These are phyloP conservation scores for Nyctibius grandis DNA, from an alignment of 2,797 vertebrate species.

Conservation along the genomic window DNA sequence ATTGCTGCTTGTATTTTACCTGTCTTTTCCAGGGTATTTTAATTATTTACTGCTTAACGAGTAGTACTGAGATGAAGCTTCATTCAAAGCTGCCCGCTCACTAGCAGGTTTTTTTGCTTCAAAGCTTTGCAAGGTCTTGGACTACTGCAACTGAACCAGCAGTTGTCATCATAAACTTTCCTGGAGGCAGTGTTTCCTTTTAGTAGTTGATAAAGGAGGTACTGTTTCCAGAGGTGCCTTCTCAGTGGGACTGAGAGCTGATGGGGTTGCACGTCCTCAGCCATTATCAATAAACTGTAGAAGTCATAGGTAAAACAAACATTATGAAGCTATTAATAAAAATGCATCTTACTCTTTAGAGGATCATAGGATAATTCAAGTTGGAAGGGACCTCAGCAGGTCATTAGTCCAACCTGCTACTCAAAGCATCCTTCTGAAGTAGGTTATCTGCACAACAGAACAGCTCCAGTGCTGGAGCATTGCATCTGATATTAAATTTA, in stretches of 20 bases:
- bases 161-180: background rate
- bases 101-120: constrained; percentile 38
- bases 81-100: constrained; percentile 38
- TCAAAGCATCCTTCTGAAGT: background rate
- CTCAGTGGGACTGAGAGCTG: background rate
- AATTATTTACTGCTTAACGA: constrained; percentile 80
- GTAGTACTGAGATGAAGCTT: constrained; percentile 52
- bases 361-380: background rate
- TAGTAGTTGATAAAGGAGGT: background rate
- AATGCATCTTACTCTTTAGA: background rate
- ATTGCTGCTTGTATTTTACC: constrained; percentile 75
- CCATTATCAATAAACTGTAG: background rate
- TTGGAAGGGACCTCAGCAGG: background rate
- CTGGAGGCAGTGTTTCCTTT: constrained; percentile 1
- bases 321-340: background rate
- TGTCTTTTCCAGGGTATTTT: constrained; percentile 71
- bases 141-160: background rate
- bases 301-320: background rate
- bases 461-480: background rate
- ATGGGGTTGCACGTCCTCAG: background rate
- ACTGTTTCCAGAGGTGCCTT: background rate
- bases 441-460: background rate
- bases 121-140: constrained; percentile 50
- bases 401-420: background rate
- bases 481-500: background rate